phyloP scores from a whole-genome alignment of 2,113 vertebrate genomes.

The Burhinus oedicnemus region DNA sequence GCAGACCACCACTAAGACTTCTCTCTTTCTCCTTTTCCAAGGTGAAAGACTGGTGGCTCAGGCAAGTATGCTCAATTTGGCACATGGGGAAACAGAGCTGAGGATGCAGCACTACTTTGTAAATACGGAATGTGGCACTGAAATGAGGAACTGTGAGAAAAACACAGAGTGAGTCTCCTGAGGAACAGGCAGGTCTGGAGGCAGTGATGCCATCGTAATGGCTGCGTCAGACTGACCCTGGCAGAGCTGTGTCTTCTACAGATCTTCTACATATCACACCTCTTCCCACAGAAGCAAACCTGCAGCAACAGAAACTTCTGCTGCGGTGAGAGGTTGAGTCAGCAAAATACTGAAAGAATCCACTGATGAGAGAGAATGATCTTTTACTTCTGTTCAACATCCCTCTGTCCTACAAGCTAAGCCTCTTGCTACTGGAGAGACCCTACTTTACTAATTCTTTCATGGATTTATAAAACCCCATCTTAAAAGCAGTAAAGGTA shows the following conservation, averaged over 20 bases:
- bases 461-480: background rate
- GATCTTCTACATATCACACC: background rate
- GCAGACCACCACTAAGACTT: background rate
- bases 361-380: background rate
- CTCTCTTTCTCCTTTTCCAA: background rate
- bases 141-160: background rate
- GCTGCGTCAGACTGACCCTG: background rate
- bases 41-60: background rate
- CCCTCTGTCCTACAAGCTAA: background rate
- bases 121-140: background rate
- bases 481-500: background rate
- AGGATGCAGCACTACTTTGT: background rate
- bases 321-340: background rate
- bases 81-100: background rate
- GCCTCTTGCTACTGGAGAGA: background rate
- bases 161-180: fast-evolving
- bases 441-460: background rate
- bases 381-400: background rate
- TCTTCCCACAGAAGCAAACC: background rate
- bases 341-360: background rate
- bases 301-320: background rate
- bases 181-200: background rate
- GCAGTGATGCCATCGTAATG: fast-evolving
- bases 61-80: background rate
- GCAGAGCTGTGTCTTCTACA: background rate